Conservation (phyloP, 2,797 vertebrate species). For the Dendrocincla tyrannina region DNA sequence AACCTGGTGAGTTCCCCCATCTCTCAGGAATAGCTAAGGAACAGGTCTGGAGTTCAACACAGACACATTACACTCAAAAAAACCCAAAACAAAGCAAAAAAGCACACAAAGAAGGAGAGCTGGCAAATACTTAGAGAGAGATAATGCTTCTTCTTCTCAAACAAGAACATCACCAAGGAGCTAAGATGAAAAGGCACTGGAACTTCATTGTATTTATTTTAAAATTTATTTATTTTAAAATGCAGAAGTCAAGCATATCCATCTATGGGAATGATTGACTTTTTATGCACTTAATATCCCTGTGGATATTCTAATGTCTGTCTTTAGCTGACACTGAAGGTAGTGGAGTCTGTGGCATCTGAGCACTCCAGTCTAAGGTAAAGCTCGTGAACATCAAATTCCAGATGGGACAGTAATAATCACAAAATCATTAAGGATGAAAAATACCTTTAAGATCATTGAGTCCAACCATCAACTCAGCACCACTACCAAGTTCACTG, state of each 20-base stretch:
- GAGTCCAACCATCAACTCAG: neutral
- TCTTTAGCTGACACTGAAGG: neutral
- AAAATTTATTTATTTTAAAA: neutral
- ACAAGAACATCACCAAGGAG: neutral
- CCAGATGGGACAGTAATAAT: neutral
- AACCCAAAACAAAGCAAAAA: no score
- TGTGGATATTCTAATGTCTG: neutral
- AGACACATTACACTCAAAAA: neutral
- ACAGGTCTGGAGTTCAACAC: neutral
- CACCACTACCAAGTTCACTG: neutral
- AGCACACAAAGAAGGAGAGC: fast-evolving
- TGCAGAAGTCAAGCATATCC: neutral
- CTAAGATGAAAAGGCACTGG: neutral
- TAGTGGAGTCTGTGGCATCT: neutral
- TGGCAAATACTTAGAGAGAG: neutral
- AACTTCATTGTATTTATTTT: neutral
- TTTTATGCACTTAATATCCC: neutral
- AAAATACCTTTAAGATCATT: neutral
- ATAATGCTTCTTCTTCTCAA: neutral
- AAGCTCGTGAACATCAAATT: neutral
- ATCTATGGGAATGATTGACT: neutral
- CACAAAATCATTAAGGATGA: neutral
- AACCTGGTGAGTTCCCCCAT: neutral
- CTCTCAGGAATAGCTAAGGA: neutral
- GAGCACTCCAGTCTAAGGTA: neutral